Evolutionary conservation across 1,140 invertebrate genomes (phyloP).

Genomic region (Drosophila repleta): DNA sequence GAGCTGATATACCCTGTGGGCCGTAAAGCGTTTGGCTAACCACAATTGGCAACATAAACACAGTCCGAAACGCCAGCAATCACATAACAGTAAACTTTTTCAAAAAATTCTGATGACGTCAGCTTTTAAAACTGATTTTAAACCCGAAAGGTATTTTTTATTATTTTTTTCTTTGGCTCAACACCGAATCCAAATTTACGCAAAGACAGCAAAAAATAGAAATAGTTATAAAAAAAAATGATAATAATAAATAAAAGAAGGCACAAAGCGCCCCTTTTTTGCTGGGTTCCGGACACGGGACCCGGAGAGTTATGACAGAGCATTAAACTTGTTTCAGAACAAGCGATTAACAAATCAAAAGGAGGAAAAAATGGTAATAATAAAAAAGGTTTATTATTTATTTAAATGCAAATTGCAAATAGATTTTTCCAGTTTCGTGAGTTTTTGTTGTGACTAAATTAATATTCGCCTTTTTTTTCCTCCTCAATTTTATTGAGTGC

Average conservation of each 20-base stretch:
- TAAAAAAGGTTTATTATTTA: slow-evolving; percentile 55
- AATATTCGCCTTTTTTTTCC: too few species aligned
- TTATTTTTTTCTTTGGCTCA: slow-evolving; percentile 21
- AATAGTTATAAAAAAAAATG: background rate
- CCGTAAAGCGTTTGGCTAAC: background rate
- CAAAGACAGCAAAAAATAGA: slow-evolving; percentile 36
- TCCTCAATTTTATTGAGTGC: slow-evolving; percentile 32
- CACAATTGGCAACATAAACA: slow-evolving; percentile 28
- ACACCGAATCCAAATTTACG: slow-evolving; percentile 41
- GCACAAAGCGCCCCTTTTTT: slow-evolving; percentile 51
- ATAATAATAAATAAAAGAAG: slow-evolving; percentile 12
- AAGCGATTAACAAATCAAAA: slow-evolving; percentile 30
- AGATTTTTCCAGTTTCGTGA: slow-evolving; percentile 50
- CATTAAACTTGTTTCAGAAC: slow-evolving; percentile 65
- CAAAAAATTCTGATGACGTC: slow-evolving; percentile 70
- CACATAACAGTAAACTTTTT: slow-evolving; percentile 68
- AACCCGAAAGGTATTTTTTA: slow-evolving; percentile 31
- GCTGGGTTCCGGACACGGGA: slow-evolving; percentile 42
- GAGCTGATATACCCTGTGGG: slow-evolving; percentile 3
- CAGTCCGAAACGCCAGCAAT: slow-evolving; percentile 44
- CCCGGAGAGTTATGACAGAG: slow-evolving; percentile 40
- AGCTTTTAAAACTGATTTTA: slow-evolving; percentile 55
- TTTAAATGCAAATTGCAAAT: slow-evolving; percentile 79
- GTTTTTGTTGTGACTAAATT: slow-evolving; percentile 24
- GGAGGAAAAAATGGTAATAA: slow-evolving; percentile 17